A percentile compares a stretch with the other conserved stretches of the same genome.
These are phyloP conservation scores for Vireo altiloquus DNA, from an alignment of 2,113 vertebrate genomes.

Conservation along the genomic window DNA sequence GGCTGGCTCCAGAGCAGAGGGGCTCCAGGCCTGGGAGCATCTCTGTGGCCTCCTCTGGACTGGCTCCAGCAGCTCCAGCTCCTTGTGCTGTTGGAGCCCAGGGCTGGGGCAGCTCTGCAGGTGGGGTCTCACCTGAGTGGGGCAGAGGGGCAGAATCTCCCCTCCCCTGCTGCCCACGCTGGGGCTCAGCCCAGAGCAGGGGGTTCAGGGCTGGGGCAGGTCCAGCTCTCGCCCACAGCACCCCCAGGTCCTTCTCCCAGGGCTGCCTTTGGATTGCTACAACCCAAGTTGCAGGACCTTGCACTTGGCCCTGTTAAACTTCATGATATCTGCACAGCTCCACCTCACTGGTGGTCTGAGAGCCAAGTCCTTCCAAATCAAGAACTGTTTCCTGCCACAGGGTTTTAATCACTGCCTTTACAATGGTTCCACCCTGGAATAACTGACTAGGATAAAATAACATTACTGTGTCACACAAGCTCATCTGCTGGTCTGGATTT, in stretches of 20 bases:
- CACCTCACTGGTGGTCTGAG: background rate
- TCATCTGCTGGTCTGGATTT: background rate
- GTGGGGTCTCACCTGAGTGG: background rate
- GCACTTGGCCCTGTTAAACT: background rate
- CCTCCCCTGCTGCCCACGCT: background rate
- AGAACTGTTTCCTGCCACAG: background rate
- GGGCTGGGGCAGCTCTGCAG: background rate
- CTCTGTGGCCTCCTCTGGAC: background rate
- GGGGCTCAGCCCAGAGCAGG: background rate
- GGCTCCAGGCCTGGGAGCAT: background rate
- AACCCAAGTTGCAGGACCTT: background rate
- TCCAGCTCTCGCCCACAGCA: background rate
- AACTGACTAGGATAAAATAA: background rate
- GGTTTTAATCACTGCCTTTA: background rate
- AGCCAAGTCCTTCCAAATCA: background rate
- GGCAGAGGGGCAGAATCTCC: background rate
- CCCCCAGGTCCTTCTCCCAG: background rate
- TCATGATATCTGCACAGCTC: background rate
- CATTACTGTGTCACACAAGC: background rate
- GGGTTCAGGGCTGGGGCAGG: background rate
- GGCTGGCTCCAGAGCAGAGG: background rate
- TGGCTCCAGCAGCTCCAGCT: background rate
- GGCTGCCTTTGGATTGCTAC: background rate
- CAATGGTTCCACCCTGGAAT: background rate
- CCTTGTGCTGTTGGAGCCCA: background rate